These are phyloP conservation scores for Crioceris asparagi DNA, from an alignment of 2,888 invertebrate species.

Conservation along the genomic window DNA sequence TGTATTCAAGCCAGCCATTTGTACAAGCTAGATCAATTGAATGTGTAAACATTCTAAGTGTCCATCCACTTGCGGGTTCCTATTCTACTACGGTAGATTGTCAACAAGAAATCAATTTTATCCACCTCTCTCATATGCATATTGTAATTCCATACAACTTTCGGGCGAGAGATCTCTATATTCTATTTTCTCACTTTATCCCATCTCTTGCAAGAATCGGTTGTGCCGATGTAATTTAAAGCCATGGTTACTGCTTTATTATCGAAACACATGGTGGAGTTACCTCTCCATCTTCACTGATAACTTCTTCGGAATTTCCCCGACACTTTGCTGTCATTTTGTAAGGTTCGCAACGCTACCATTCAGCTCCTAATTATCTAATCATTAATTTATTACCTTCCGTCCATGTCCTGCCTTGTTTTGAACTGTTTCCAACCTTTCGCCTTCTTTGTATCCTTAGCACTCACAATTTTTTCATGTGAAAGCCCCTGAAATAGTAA, in stretches of 20 bases:
- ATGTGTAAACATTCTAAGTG: conserved; percentile 7
- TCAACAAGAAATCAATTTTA: no score
- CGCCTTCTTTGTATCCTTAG: no score
- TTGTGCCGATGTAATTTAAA: no score
- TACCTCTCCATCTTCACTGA: conserved; percentile 14
- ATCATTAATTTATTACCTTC: no score
- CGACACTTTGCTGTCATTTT: conserved; percentile 12
- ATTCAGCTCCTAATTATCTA: no score
- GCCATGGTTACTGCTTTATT: conserved; percentile 4
- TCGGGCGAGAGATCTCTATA: conserved; percentile 1
- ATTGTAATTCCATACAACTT: conserved; percentile 6
- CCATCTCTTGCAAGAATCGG: no score
- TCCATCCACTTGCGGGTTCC: conserved; percentile 7
- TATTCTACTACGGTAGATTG: conserved; percentile 1
- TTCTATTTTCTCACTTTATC: neutral
- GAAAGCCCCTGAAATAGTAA: no score
- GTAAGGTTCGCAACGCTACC: no score
- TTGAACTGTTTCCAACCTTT: no score
- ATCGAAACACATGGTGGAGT: conserved; percentile 9
- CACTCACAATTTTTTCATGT: no score
- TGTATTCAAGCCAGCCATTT: conserved; percentile 8
- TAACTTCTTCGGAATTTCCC: conserved; percentile 15
- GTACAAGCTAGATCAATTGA: conserved; percentile 6
- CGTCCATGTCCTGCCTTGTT: no score
- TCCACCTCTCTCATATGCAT: neutral